Evolutionary conservation across 2,797 vertebrate species (phyloP).

Genomic region (Erethizon dorsatum): DNA sequence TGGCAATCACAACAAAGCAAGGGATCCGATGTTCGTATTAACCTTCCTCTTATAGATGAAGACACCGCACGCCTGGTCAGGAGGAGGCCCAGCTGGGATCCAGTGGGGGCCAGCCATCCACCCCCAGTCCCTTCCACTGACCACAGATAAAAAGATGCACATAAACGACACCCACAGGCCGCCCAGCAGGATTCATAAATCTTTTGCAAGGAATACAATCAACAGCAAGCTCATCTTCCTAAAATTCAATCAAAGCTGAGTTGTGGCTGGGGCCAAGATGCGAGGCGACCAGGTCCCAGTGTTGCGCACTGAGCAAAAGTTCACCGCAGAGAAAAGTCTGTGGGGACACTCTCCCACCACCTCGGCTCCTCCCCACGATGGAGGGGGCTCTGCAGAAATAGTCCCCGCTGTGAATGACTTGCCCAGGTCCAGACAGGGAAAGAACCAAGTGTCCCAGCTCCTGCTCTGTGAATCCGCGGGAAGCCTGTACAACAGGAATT

Average conservation of each 20-base stretch:
- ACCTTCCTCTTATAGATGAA: conserved; percentile 1
- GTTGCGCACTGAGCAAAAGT: not conserved
- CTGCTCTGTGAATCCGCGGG: not conserved
- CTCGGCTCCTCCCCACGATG: not conserved
- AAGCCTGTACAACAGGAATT: not conserved
- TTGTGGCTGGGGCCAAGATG: not conserved
- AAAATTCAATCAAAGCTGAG: not conserved
- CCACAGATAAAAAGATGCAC: no score
- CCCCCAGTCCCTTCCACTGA: not conserved
- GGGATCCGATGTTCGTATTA: not conserved
- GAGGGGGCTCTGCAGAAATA: not conserved
- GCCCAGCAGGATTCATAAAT: no score
- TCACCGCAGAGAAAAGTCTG: not conserved
- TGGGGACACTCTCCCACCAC: not conserved
- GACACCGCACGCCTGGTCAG: not conserved
- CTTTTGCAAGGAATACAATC: not conserved
- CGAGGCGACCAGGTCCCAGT: not conserved
- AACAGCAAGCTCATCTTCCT: not conserved
- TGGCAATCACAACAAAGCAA: not conserved
- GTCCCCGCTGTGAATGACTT: accelerated
- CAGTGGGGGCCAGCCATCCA: not conserved
- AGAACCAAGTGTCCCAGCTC: not conserved
- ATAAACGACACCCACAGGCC: not conserved
- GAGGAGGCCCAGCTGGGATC: no score
- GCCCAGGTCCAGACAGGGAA: not conserved